A percentile compares a stretch with the other conserved stretches of the same genome.
Conservation (phyloP, 2,888 invertebrate species). For the Microplitis deprimator region DNA sequence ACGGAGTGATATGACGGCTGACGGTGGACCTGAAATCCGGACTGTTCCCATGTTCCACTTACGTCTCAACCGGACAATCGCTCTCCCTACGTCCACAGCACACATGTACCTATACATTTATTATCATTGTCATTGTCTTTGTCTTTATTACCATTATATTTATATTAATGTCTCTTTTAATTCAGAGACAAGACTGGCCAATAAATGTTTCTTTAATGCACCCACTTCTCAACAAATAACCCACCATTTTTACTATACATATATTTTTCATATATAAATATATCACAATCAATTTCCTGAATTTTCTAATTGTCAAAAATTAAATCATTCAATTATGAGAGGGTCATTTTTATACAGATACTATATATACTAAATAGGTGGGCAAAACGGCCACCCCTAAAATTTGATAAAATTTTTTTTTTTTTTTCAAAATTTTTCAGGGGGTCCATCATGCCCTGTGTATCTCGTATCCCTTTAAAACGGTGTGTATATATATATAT, state of each 20-base stretch:
- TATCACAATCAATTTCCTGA: neutral
- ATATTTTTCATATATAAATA: neutral
- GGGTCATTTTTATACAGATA: no score
- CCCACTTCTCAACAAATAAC: neutral
- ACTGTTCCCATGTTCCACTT: conserved; percentile 69
- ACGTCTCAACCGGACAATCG: conserved; percentile 58
- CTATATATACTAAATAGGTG: no score
- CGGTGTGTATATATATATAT: no score
- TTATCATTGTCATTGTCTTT: neutral
- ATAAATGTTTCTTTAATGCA: neutral
- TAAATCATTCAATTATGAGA: no score
- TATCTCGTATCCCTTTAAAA: no score
- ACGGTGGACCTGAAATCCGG: conserved; percentile 68
- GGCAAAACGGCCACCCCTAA: no score
- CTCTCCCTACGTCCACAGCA: conserved; percentile 46
- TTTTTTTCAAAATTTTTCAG: no score
- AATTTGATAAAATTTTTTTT: no score
- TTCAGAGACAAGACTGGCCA: neutral
- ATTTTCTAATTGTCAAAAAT: neutral
- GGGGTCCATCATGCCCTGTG: no score
- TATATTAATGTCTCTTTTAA: conserved; percentile 20
- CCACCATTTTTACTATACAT: neutral
- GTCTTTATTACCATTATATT: conserved; percentile 3
- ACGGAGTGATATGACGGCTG: conserved; percentile 55
- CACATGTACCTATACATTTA: conserved; percentile 20